phyloP scores from a whole-genome alignment of 2,888 invertebrate species.

The Mystacides longicornis region DNA sequence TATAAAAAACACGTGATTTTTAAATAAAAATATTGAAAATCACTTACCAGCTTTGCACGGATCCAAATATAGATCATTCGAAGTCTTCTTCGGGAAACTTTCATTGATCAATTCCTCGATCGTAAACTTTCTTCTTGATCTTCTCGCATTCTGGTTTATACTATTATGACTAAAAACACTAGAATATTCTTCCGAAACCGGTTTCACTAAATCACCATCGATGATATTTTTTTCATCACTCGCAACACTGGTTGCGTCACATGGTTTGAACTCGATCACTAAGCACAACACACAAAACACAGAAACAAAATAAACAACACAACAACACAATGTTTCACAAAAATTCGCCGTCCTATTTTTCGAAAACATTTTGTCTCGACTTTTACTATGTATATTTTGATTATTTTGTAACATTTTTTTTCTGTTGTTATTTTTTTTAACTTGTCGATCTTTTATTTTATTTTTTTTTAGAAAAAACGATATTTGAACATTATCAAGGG shows the following conservation, averaged over 20 bases:
- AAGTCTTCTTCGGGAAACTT: slow-evolving; percentile 60
- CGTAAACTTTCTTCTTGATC: slow-evolving; percentile 53
- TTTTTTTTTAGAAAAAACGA: too few species aligned
- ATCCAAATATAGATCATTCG: slow-evolving; percentile 72
- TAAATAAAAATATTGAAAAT: neutral
- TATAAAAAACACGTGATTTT: neutral
- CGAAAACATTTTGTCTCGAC: too few species aligned
- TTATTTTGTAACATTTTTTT: too few species aligned
- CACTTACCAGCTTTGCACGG: slow-evolving; percentile 80
- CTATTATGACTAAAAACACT: neutral
- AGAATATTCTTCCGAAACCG: neutral
- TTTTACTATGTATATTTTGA: too few species aligned
- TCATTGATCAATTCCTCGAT: slow-evolving; percentile 60
- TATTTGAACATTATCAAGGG: too few species aligned
- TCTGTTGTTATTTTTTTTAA: too few species aligned
- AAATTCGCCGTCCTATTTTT: too few species aligned
- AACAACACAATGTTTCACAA: too few species aligned
- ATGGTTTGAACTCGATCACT: slow-evolving; percentile 2
- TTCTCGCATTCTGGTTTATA: slow-evolving; percentile 29
- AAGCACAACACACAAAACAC: neutral
- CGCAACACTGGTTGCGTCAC: neutral
- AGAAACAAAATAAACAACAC: slow-evolving; percentile 1
- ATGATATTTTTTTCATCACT: slow-evolving; percentile 6
- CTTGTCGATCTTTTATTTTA: too few species aligned
- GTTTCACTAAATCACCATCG: slow-evolving; percentile 9